Base-by-base conservation (phyloP, 2,113 vertebrate genomes). In the Osmerus eperlanus region DNA sequence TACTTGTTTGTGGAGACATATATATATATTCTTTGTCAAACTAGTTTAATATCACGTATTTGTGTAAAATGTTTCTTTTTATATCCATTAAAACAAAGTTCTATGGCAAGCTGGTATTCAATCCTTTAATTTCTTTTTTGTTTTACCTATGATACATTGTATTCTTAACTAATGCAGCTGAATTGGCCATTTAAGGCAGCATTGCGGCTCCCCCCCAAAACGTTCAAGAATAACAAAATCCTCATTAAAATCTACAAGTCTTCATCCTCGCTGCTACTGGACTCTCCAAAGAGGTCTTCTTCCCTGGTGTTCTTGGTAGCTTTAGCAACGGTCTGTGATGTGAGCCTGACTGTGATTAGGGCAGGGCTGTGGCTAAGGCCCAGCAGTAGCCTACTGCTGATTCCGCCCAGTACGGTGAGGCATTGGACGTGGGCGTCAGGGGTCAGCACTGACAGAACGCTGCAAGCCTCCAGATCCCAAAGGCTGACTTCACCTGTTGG, bases 201-300 rank as follows among this genome's bases (percentile, higher is more conserved):
- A 28, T 28, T 28, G 25, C 25, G 3, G 3, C 25, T 3, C 25
- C 25, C 2, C 32, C 32, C 32, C 5, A 36, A 25, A 25, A 23
- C 3, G 13, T 12, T 60, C 11, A 60, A 23, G 12, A 28, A 60
- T 60, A 25, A 58, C 16, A 60, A 21, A 60, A 12, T 25, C 16
- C 3, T 16, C 56, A 15, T 32, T 32, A n/a, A 14, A 19, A 13
- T 28, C 19, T 51, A 28, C 19, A 16, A 29, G 28, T 65, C 62
- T 51, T 86, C 77, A 21, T 76, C 88, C 66, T 90, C 88, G 19
- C 86, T 92, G 81, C 88, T 91, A 71, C 87, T 65, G 0, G 82
- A 85, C 77, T 91, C 87, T 65, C 76, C 80, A 67, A 90, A 90
- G 53, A 88, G 75, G 65, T 88, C 68, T 3, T 54, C 56, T 52